Conservation (phyloP, 2,113 vertebrate genomes). For the Potamarius usumacintae region DNA sequence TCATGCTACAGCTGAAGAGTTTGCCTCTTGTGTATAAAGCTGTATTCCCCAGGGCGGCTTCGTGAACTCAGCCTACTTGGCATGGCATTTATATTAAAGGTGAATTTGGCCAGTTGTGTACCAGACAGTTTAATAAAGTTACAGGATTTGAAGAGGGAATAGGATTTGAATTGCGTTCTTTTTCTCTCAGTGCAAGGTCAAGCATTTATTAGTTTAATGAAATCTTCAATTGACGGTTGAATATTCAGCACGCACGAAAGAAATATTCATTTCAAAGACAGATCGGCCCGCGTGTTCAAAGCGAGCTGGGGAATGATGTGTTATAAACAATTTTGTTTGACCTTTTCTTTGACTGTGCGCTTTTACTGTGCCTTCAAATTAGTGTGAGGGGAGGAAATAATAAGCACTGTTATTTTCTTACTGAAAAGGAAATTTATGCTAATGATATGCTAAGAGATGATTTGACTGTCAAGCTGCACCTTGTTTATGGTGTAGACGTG, state of each 20-base stretch:
- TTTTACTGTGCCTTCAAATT: slow-evolving; percentile 48
- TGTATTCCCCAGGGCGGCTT: neutral
- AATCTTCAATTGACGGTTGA: slow-evolving; percentile 9
- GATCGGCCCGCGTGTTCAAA: slow-evolving; percentile 36
- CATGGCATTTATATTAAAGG: slow-evolving; percentile 7
- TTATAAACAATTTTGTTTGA: slow-evolving; percentile 60
- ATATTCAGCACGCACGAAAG: slow-evolving; percentile 34
- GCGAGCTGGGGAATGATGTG: slow-evolving; percentile 14
- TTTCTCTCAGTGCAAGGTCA: slow-evolving; percentile 38
- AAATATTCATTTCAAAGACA: slow-evolving; percentile 27
- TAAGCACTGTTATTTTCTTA: slow-evolving; percentile 58
- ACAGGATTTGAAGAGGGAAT: slow-evolving; percentile 2
- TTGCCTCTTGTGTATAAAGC: neutral
- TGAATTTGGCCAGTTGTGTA: slow-evolving; percentile 28
- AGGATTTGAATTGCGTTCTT: slow-evolving; percentile 29
- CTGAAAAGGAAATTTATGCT: slow-evolving; percentile 70
- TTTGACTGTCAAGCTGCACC: slow-evolving; percentile 51
- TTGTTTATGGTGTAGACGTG: slow-evolving; percentile 47
- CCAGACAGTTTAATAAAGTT: slow-evolving; percentile 25
- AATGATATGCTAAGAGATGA: slow-evolving; percentile 58
- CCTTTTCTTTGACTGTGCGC: slow-evolving; percentile 57
- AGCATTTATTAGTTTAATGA: slow-evolving; percentile 40
- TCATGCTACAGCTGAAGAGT: neutral
- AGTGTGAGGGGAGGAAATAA: slow-evolving; percentile 37
- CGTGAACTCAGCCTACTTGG: neutral